Percentiles rank a stretch among this genome's conserved stretches.
Evolutionary conservation across 2,113 vertebrate species (phyloP).

Genomic region (Dromiciops gliroides): DNA sequence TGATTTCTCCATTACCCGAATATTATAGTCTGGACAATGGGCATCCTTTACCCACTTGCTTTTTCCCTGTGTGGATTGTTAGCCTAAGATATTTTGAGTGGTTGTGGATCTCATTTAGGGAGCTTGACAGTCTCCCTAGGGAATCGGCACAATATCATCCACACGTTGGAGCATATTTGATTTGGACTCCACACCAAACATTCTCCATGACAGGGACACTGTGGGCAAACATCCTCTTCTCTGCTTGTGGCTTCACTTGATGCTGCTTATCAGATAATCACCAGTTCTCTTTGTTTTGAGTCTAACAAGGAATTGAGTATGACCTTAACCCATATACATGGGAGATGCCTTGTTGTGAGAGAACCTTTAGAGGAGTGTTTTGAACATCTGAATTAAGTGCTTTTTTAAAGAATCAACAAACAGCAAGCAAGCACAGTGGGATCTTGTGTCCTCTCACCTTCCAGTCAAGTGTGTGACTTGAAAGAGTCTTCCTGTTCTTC

Average conservation of each 20-base stretch:
- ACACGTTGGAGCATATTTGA: not conserved
- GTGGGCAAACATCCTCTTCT: not conserved
- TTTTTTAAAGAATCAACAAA: not conserved
- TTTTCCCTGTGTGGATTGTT: not conserved
- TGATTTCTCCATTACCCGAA: not conserved
- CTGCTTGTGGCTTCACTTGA: not conserved
- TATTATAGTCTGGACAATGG: not conserved
- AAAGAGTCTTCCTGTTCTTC: not conserved
- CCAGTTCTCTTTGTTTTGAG: not conserved
- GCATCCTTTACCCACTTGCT: not conserved
- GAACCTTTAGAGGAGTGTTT: not conserved
- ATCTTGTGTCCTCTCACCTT: not conserved
- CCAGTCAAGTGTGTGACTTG: not conserved
- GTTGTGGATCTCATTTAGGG: not conserved
- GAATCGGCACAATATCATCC: not conserved
- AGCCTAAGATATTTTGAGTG: not conserved
- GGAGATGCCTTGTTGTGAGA: not conserved
- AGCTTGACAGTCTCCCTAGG: not conserved
- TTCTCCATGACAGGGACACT: not conserved
- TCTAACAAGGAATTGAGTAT: not conserved
- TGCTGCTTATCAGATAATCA: not conserved
- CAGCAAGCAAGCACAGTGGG: not conserved
- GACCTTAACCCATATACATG: not conserved
- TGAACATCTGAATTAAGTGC: not conserved
- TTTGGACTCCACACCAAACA: not conserved